A percentile compares a stretch with the other conserved stretches of the same genome.
Evolutionary conservation across 2,113 vertebrate genomes (phyloP).

Genomic region (Microtus richardsoni): DNA sequence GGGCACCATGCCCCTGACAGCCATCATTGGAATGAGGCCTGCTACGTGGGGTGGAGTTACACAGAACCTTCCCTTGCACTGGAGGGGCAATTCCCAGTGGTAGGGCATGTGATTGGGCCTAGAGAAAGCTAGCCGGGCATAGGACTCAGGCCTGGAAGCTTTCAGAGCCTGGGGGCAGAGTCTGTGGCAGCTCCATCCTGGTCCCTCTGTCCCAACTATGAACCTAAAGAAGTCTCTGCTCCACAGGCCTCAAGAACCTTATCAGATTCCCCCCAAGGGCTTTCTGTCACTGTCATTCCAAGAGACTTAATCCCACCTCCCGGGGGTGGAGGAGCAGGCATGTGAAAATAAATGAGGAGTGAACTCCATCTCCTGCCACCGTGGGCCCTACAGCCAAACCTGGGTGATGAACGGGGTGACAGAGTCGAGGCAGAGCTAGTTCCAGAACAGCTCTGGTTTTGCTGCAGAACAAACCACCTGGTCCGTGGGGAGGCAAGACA

Average conservation of each 20-base stretch:
- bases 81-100: not conserved
- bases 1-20: not conserved
- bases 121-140: not conserved
- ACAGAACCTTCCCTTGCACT: too few species aligned
- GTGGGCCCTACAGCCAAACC: constrained; percentile 49
- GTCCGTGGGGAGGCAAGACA: constrained; percentile 10
- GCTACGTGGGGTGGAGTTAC: not conserved
- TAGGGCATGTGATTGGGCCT: not conserved
- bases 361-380: constrained; percentile 46
- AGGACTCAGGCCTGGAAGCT: not conserved
- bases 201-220: not conserved
- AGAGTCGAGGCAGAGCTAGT: constrained; percentile 19
- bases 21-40: not conserved
- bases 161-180: not conserved
- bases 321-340: not conserved
- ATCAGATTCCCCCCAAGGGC: not conserved
- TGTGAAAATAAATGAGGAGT: constrained; percentile 71
- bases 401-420: constrained; percentile 75
- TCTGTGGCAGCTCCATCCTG: not conserved
- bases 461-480: constrained; percentile 76
- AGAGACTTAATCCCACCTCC: constrained; percentile 36
- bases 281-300: constrained; percentile 20
- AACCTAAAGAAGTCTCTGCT: not conserved
- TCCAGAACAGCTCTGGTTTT: constrained; percentile 69
- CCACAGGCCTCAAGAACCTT: not conserved